Conservation (phyloP, 2,888 invertebrate species). For the Aelia acuminata region DNA sequence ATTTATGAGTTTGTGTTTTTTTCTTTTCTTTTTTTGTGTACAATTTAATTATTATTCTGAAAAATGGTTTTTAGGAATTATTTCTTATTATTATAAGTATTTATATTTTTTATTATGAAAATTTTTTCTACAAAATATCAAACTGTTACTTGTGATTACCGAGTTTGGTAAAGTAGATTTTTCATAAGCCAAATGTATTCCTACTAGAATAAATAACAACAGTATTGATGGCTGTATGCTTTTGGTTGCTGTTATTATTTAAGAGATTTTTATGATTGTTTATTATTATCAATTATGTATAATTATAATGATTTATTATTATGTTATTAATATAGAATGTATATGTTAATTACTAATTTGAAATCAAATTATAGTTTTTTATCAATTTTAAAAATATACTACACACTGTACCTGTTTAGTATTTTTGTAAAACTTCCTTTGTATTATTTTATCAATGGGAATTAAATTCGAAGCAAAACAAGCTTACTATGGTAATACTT, state of each 20-base stretch:
- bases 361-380: constrained; percentile 58
- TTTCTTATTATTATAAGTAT: constrained; percentile 37
- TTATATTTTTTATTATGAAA: constrained; percentile 34
- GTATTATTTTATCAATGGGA: neutral
- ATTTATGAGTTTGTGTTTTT: constrained; percentile 34
- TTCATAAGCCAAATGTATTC: constrained; percentile 51
- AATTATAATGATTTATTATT: constrained; percentile 42
- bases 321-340: constrained; percentile 43
- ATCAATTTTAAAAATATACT: constrained; percentile 46
- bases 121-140: neutral
- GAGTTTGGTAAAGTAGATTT: constrained; percentile 41
- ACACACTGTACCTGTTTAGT: constrained; percentile 57
- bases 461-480: neutral
- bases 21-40: constrained; percentile 28
- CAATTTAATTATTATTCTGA: neutral
- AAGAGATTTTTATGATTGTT: constrained; percentile 52
- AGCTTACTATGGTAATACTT: constrained; percentile 1
- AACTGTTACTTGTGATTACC: constrained; percentile 22
- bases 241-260: constrained; percentile 58
- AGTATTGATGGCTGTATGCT: constrained; percentile 59
- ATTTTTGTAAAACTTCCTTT: constrained; percentile 26
- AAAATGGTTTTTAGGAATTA: constrained; percentile 12
- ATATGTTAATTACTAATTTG: constrained; percentile 45
- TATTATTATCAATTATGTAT: constrained; percentile 21
- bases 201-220: constrained; percentile 53